Percentiles rank a stretch among this genome's conserved stretches.
Evolutionary conservation across 2,113 vertebrate genomes (phyloP).

Genomic region (Sakesphorus luctuosus): DNA sequence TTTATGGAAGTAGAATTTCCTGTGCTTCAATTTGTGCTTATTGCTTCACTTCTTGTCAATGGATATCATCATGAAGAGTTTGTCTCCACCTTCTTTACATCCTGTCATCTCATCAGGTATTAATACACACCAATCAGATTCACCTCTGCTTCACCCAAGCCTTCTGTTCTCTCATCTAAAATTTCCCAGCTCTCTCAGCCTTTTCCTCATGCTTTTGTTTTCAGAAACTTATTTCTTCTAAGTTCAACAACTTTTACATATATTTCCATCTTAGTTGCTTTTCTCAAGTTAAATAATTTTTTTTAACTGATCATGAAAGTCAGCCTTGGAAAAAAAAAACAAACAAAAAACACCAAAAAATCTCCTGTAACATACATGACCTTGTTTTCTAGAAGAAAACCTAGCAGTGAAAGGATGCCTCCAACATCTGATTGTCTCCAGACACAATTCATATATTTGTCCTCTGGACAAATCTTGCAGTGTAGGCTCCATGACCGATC

Average conservation of each 20-base stretch:
- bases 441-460: neutral
- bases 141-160: neutral
- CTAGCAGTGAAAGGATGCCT: neutral
- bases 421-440: neutral
- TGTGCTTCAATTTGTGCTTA: neutral
- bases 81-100: neutral
- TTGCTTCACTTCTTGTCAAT: neutral
- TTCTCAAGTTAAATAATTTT: neutral
- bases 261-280: neutral
- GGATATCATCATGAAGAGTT: neutral
- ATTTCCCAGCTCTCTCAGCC: neutral
- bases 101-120: neutral
- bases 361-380: fast-evolving
- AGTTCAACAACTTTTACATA: neutral
- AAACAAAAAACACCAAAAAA: neutral
- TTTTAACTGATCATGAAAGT: neutral
- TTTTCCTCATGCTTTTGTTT: neutral
- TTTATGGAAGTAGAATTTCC: neutral
- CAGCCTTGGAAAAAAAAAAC: too few species aligned
- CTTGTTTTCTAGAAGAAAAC: neutral
- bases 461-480: neutral
- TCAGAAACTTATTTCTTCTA: neutral
- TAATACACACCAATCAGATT: neutral
- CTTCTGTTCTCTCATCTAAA: neutral
- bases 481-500: neutral